phyloP scores from a whole-genome alignment of 2,113 vertebrate species.

The Ptilorrhoa leucosticta region DNA sequence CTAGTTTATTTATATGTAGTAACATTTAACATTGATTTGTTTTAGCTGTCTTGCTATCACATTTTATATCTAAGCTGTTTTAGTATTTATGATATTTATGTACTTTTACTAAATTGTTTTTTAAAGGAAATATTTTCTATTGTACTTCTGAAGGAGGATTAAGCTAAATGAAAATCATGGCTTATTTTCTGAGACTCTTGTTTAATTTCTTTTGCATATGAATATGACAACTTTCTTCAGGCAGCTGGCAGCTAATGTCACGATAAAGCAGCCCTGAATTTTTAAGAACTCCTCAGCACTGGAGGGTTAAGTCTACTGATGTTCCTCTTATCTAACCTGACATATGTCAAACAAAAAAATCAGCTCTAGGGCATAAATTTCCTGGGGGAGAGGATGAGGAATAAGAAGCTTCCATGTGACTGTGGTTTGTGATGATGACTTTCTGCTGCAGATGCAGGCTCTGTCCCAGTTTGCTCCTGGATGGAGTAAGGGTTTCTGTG shows the following conservation, averaged over 20 bases:
- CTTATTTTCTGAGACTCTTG: neutral
- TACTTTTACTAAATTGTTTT: neutral
- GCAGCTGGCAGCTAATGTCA: neutral
- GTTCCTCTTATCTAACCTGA: neutral
- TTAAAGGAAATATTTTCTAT: neutral
- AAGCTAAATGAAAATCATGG: neutral
- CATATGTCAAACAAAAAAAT: neutral
- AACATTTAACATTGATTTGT: neutral
- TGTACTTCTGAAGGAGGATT: neutral
- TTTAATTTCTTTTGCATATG: neutral
- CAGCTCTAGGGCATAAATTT: neutral
- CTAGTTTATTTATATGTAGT: neutral
- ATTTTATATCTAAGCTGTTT: neutral
- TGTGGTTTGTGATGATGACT: neutral
- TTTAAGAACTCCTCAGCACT: neutral
- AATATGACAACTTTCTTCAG: neutral
- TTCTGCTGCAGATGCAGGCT: neutral
- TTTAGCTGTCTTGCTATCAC: neutral
- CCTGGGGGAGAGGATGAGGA: neutral
- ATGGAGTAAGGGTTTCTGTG: neutral
- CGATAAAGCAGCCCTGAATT: neutral
- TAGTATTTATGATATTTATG: neutral
- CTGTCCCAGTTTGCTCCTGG: neutral
- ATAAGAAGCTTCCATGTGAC: neutral
- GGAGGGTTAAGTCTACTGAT: neutral